Conservation (phyloP, 2,113 vertebrate species). For the Vulpes vulpes region DNA sequence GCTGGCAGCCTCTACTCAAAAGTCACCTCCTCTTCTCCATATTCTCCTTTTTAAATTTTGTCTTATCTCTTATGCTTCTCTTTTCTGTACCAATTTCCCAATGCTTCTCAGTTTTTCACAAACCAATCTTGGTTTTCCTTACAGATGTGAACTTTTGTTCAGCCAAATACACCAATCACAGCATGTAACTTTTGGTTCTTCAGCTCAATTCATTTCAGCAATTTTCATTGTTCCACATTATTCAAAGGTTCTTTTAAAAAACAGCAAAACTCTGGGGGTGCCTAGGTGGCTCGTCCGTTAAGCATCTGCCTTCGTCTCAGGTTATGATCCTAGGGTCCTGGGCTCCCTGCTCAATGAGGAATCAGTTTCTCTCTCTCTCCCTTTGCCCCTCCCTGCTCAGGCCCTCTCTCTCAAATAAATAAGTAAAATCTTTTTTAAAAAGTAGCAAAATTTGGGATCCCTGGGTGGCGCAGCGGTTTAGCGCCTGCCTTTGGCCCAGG, state of each 20-base stretch:
- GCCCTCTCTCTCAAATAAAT: too few relatives aligned
- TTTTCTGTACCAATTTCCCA: neutral
- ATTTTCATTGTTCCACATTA: neutral
- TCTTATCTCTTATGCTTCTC: neutral
- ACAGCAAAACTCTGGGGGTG: neutral
- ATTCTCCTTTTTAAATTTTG: neutral
- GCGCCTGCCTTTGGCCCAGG: too few relatives aligned
- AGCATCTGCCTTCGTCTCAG: too few relatives aligned
- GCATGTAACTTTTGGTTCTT: neutral
- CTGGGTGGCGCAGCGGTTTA: too few relatives aligned
- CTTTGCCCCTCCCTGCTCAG: too few relatives aligned
- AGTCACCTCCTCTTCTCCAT: neutral
- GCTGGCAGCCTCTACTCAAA: neutral
- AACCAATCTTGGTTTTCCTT: neutral
- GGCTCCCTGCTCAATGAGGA: too few relatives aligned
- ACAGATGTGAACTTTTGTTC: slow-evolving; percentile 4
- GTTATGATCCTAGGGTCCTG: too few relatives aligned
- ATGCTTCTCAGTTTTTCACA: neutral
- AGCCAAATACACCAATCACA: slow-evolving; percentile 5
- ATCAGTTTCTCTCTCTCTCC: too few relatives aligned
- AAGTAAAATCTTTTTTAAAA: too few relatives aligned
- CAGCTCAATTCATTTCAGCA: neutral
- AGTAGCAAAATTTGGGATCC: neutral
- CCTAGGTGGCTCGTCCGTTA: neutral
- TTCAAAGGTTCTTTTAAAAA: neutral